Base-by-base conservation (phyloP, 1,140 invertebrate genomes). In the Orussus abietinus region DNA sequence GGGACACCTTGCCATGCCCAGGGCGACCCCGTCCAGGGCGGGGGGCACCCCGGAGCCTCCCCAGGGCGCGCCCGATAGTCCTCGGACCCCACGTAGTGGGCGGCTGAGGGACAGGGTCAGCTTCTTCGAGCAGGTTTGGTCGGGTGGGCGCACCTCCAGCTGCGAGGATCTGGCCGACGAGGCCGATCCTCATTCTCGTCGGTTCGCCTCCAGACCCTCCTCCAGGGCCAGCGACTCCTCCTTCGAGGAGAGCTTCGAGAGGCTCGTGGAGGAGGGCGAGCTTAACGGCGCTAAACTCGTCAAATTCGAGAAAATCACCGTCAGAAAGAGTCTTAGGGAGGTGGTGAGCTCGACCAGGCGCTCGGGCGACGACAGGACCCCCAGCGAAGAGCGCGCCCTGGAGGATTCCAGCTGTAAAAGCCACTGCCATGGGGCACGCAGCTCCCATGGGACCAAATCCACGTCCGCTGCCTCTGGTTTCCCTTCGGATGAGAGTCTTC, bases 41-140 rank as follows among this genome's bases (percentile, higher is more conserved):
- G 47, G 5, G 53, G 49, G 31, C 45, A 54, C 1, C 26, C 30
- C 38, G 41, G 41, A 12, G 42, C 46, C 40, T 47, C 19, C 33
- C 30, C 9, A 45, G 32, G 4, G 12, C 42, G 6, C 6, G 5
- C 13, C 40, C 42, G 37, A 21, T 25, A 31, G 47, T 37, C 10
- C 28, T 20, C 11, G 45, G 31, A 61, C 55, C 37, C 56, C 72
- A 75, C 71, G 69, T 74, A 73, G 69, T 67, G 71, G 64, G 60
- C 47, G 80, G 28, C 74, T 88, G 9, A 74, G 77, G 28, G 82
- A 88, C 49, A 78, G 81, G 54, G 85, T 89, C 39, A 81, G 74
- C 36, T 86, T 86, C 62, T 88, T 84, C 64, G 86, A 90, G 53
- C 81, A 84, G 65, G 77, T 87, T 13, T 88, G 84, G 82, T 54